Percentiles rank a stretch among this genome's conserved stretches.
Conservation (phyloP, 2,113 vertebrate species). For the Phyllostomus discolor region DNA sequence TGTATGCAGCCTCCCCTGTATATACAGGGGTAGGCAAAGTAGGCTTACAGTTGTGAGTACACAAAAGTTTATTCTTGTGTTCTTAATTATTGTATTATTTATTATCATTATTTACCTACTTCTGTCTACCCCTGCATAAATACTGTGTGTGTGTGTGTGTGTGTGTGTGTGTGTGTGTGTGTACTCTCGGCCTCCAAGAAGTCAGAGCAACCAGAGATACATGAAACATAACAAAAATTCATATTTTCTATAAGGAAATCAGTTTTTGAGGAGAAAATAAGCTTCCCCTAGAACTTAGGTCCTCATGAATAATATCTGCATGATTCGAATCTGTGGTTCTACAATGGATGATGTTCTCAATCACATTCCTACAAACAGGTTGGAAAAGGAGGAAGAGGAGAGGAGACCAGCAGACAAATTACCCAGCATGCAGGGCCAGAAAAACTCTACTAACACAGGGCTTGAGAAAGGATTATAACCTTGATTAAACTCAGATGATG, state of each 20-base stretch:
- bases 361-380: not conserved
- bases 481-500: not conserved
- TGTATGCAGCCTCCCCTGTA: not conserved
- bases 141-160: not conserved
- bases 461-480: not conserved
- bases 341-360: not conserved
- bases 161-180: not conserved
- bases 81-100: no score
- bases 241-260: not conserved
- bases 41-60: no score
- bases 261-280: not conserved
- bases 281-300: not conserved
- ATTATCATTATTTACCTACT: no score
- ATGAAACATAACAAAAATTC: not conserved
- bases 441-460: not conserved
- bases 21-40: no score
- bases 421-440: fast-evolving
- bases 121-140: not conserved
- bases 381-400: not conserved
- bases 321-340: not conserved
- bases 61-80: no score
- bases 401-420: not conserved
- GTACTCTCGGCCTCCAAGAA: not conserved
- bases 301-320: not conserved
- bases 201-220: not conserved